These are phyloP conservation scores for Corythornis vintsioides DNA, from an alignment of 2,113 vertebrate species.

Conservation along the genomic window DNA sequence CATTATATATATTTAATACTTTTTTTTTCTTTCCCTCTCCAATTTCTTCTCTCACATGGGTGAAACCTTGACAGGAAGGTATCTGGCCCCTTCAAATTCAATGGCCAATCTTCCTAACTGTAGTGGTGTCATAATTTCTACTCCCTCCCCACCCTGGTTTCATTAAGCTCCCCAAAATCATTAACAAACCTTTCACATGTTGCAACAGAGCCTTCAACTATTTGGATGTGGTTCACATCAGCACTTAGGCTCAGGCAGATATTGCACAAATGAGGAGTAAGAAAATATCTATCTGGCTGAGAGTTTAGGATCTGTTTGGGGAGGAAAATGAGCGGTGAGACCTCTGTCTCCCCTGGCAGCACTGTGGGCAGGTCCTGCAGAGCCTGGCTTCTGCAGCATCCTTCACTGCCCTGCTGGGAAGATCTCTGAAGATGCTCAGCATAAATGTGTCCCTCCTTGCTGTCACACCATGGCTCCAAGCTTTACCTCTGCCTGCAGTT, in stretches of 20 bases:
- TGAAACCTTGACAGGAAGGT: neutral
- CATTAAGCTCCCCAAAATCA: neutral
- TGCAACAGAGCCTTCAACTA: neutral
- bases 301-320: neutral
- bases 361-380: neutral
- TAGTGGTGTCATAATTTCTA: neutral
- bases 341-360: neutral
- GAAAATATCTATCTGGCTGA: neutral
- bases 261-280: neutral
- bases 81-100: neutral
- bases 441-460: neutral
- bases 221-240: neutral
- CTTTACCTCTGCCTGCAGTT: neutral
- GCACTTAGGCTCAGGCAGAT: neutral
- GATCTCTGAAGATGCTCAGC: neutral
- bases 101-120: neutral
- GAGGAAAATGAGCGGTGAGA: accelerated
- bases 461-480: neutral
- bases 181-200: neutral
- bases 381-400: neutral
- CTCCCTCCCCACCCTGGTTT: neutral
- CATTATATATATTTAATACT: neutral
- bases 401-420: accelerated
- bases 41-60: neutral
- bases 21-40: neutral